Conservation (phyloP, 2,113 vertebrate genomes). For the Oncorhynchus mykiss region DNA sequence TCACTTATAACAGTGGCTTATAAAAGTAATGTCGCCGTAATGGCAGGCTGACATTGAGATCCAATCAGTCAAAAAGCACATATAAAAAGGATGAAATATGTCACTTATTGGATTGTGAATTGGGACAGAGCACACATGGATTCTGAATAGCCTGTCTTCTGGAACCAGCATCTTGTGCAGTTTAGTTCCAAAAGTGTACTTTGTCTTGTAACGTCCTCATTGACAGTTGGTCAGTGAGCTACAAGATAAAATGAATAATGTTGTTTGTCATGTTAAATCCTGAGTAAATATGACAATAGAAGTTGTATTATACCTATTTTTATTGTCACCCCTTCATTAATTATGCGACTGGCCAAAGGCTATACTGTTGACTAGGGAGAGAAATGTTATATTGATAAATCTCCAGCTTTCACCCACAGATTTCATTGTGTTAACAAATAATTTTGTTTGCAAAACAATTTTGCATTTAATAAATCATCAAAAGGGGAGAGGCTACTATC, state of each 20-base stretch:
- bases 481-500: constrained; percentile 61
- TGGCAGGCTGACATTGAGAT: constrained; percentile 52
- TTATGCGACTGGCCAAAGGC: constrained; percentile 67
- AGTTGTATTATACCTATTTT: constrained; percentile 38
- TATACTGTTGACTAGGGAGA: constrained; percentile 64
- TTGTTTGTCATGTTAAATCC: constrained; percentile 27
- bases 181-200: neutral
- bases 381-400: constrained; percentile 75
- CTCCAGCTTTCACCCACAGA: constrained; percentile 61
- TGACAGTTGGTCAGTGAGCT: neutral
- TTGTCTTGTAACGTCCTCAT: too few relatives aligned
- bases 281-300: constrained; percentile 28
- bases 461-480: constrained; percentile 72
- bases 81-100: constrained; percentile 43
- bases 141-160: neutral
- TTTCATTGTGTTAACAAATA: constrained; percentile 77
- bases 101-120: neutral
- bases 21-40: constrained; percentile 43
- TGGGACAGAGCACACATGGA: neutral
- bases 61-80: constrained; percentile 52
- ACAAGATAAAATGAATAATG: neutral
- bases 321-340: constrained; percentile 60
- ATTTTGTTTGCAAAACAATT: constrained; percentile 74
- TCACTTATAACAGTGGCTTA: constrained; percentile 38
- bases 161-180: neutral